These are phyloP conservation scores for Brachyalestes nurse DNA, from an alignment of 2,797 vertebrate genomes.

Conservation along the genomic window DNA sequence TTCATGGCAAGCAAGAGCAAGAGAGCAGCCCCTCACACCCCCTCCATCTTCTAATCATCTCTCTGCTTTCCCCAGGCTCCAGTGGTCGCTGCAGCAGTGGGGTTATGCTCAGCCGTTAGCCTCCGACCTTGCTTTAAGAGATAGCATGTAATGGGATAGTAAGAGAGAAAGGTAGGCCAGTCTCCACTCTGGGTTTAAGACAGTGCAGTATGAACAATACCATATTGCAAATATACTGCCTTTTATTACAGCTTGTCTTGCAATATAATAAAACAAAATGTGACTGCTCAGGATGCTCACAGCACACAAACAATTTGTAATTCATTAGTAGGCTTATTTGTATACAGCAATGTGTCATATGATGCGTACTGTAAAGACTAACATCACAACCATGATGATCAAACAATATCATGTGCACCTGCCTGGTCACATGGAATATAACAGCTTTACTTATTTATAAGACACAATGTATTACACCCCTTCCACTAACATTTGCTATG, in stretches of 20 bases:
- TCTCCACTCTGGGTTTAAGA: neutral
- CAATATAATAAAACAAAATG: neutral
- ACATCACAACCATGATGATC: too few species aligned
- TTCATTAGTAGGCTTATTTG: too few species aligned
- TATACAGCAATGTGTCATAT: neutral
- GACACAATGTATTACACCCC: neutral
- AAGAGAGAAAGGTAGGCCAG: conserved; percentile 2
- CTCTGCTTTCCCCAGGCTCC: conserved; percentile 9
- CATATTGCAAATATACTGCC: neutral
- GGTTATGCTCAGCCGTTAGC: conserved; percentile 19
- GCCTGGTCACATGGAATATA: neutral
- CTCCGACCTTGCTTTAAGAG: conserved; percentile 31
- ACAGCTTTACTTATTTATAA: neutral
- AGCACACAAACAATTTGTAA: neutral
- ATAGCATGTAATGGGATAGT: conserved; percentile 20
- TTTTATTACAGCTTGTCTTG: neutral
- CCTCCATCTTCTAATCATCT: conserved; percentile 40
- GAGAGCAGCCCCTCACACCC: conserved; percentile 22
- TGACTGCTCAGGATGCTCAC: neutral
- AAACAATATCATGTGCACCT: too few species aligned
- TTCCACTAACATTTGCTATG: neutral
- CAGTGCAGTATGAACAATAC: neutral
- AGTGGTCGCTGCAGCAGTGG: neutral
- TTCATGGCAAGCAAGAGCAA: conserved; percentile 39
- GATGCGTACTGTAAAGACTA: too few species aligned